Evolutionary conservation across 2,797 vertebrate genomes (phyloP).

Genomic region (Dendrocincla fuliginosa): DNA sequence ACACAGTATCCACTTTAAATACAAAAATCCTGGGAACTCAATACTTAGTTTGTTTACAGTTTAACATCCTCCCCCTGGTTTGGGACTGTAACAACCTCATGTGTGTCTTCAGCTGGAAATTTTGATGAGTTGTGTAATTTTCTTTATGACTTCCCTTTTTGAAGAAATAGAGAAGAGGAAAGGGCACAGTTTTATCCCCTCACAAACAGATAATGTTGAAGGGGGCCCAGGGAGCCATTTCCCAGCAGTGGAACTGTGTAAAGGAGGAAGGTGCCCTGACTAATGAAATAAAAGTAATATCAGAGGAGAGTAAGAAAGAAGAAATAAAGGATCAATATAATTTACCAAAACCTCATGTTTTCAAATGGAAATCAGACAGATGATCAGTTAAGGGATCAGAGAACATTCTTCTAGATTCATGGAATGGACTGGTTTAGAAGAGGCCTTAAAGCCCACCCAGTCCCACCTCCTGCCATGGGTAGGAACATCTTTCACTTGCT

Average conservation of each 20-base stretch:
- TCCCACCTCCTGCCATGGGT: background rate
- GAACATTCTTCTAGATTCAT: background rate
- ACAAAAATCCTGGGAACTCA: background rate
- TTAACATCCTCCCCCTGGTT: background rate
- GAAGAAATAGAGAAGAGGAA: background rate
- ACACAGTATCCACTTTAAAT: background rate
- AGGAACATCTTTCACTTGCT: rapidly evolving
- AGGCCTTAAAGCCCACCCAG: background rate
- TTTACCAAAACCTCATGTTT: background rate
- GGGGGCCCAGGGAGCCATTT: background rate
- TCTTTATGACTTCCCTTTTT: conserved; percentile 20
- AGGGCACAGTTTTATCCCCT: background rate
- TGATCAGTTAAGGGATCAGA: background rate
- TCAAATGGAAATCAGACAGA: background rate
- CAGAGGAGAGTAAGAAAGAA: background rate
- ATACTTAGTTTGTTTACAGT: background rate
- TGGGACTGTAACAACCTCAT: background rate
- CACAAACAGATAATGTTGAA: background rate
- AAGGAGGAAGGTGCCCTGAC: background rate
- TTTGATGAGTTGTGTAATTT: background rate
- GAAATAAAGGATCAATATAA: background rate
- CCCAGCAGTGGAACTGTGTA: background rate
- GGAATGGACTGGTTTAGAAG: background rate
- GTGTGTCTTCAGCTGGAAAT: background rate
- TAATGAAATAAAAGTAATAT: background rate